Evolutionary conservation across 2,797 vertebrate genomes (phyloP), one percentile per base, ranked within the genome.

Genomic region (Anguilla obscura): DNA sequence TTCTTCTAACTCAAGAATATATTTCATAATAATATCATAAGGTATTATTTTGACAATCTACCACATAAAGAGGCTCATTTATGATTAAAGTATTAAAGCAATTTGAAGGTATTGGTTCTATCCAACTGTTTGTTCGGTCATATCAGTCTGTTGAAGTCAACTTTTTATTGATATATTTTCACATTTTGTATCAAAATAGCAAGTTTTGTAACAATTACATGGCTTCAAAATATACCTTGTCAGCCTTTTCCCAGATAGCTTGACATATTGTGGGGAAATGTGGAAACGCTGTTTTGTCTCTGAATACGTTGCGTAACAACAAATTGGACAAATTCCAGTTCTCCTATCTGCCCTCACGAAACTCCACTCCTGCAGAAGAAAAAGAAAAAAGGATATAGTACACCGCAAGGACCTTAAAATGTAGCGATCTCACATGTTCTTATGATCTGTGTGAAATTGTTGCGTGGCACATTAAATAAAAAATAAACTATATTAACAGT

Each of bases 401-500:
- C 5, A 48, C 76, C 18, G 3, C 40, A 24, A 80, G 18, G 76
- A 80, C 76, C 4, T 48, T 76, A 12, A 80, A 80, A 80, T 16
- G 40, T 80, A 80, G 2, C 18, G 6, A 80, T 18, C 76, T 80
- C 18, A 9, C 18, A 30, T 84, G 74, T 79, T 79, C 33, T 79
- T 79, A 16, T 36, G 18, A 48, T 48, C 79, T 83, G 36, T 83
- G 79, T 50, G 48, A 83, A 83, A 50, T 50, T 24, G 16, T 48
- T 14, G 71, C 36, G 14, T 76, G 2, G 36, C 36, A n/a, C 63
- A 69, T 69, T 69, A 50, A 36, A 50, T 48, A 83, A n/a, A 48
- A 24, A 24, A 83, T 50, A 48, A 83, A 48, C 79, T 83, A 50
- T 50, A 45, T 48, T 45, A 83, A 83, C 79, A 52, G 33, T 76